Percentiles rank a stretch among this genome's conserved stretches.
These are phyloP conservation scores for Liopterus haemorrhoidalis DNA, from an alignment of 2,888 invertebrate genomes.

Conservation along the genomic window DNA sequence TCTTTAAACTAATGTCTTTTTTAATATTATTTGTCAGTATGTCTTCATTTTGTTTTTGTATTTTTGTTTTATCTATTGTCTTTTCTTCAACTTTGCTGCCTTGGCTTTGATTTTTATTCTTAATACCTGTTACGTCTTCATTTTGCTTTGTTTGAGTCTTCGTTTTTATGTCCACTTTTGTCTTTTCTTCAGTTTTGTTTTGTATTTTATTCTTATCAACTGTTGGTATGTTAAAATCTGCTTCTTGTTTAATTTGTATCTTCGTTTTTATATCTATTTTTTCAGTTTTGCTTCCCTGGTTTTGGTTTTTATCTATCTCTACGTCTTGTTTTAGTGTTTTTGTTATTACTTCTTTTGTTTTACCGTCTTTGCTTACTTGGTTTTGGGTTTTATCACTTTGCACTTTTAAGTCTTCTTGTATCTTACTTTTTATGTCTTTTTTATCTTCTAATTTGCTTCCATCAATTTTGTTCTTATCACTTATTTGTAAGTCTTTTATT, in stretches of 20 bases:
- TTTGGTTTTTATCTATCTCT: not conserved
- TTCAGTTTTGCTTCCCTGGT: not conserved
- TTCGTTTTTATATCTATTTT: not conserved
- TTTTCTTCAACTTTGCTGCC: conserved; percentile 5
- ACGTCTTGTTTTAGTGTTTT: not conserved
- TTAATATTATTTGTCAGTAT: too few relatives aligned
- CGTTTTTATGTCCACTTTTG: conserved; percentile 41
- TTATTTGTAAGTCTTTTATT: too few relatives aligned
- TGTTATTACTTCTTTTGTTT: not conserved
- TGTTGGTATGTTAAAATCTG: conserved; percentile 6
- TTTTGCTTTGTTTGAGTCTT: conserved; percentile 25
- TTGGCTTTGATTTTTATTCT: conserved; percentile 7
- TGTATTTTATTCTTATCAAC: conserved; percentile 13
- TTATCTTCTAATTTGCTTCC: too few relatives aligned
- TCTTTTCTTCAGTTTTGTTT: conserved; percentile 7
- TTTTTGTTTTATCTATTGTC: not conserved
- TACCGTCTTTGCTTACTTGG: not conserved
- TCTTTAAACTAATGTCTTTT: not conserved
- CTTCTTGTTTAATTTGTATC: conserved; percentile 28
- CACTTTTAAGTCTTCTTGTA: not conserved
- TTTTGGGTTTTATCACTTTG: not conserved
- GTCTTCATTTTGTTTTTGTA: too few relatives aligned
- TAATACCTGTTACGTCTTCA: not conserved
- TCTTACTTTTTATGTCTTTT: conserved; percentile 1
- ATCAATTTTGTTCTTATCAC: too few relatives aligned